These are phyloP conservation scores for Meriones psammophilus DNA, from an alignment of 2,797 vertebrate genomes.

Conservation along the genomic window DNA sequence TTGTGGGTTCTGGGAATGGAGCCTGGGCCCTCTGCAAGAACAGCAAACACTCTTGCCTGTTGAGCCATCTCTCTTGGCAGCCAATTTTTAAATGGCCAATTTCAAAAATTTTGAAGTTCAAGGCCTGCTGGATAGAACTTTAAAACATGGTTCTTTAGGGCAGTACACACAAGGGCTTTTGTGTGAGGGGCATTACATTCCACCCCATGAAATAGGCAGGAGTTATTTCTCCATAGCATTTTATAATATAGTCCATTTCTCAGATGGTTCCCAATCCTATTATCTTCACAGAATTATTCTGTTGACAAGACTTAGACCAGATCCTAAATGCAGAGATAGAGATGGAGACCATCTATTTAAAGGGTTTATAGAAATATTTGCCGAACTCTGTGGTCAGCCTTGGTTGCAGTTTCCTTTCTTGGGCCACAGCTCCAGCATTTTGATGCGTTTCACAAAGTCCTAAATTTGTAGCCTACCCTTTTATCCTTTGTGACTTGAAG, in stretches of 20 bases:
- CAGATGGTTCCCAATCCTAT: background rate
- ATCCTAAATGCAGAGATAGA: constrained; percentile 31
- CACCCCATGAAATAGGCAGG: constrained; percentile 14
- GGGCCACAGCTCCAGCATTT: constrained; percentile 1
- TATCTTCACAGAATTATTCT: constrained; percentile 31
- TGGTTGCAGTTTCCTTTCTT: background rate
- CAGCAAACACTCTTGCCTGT: background rate
- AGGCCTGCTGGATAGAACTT: constrained; percentile 32
- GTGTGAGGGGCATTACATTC: background rate
- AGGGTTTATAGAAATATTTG: constrained; percentile 46
- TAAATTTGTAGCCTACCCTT: constrained; percentile 23
- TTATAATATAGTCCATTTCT: background rate
- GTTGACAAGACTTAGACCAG: constrained; percentile 50
- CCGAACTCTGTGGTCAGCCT: constrained; percentile 44
- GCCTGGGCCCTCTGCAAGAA: background rate
- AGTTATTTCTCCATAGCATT: background rate
- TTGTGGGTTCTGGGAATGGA: background rate
- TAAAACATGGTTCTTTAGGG: constrained; percentile 10
- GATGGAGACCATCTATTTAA: background rate
- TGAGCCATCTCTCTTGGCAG: too few relatives aligned
- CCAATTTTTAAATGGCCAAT: background rate
- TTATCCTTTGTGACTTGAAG: constrained; percentile 36
- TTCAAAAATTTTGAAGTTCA: background rate
- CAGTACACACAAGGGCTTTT: background rate
- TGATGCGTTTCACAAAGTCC: constrained; percentile 26